Evolutionary conservation across 1,140 invertebrate species (phyloP), one percentile per base, ranked within the genome.

Genomic region (Cotesia chilonis): DNA sequence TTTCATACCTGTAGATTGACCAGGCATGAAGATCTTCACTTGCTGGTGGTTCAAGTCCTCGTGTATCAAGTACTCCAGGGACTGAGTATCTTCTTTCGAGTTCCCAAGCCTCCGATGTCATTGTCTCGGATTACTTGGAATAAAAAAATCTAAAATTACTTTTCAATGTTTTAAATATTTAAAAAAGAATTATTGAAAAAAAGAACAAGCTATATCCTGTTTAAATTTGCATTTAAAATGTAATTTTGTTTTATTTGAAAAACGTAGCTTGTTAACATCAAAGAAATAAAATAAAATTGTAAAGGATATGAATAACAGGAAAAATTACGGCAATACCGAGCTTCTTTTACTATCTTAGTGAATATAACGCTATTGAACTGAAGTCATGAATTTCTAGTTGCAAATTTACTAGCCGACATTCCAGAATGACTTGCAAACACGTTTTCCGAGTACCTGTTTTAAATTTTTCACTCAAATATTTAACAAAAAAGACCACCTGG

Each of bases 21-120:
- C 96, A 98, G 61, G 96, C 96, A 85, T 98, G 96, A 67, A 97
- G 89, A 86, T 98, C 95, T 82, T 97, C 95, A 36, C 94, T 94
- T 1, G 91, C 89, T 52, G 89, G 87, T 72, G 88, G 86, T 75
- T 83, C 88, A 79, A 80, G 83, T 76, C 90, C 90, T 79, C 88
- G 89, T 74, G 88, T 90, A 79, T 90, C 92, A 71, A 91, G 89
- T 85, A 90, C 92, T 77, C 92, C 92, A 5, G 94, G 93, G 82
- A 95, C 93, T 14, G 94, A 94, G 85, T 95, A 95, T 77, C 94
- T 90, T 76, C 94, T 89, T 83, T 95, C 93, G 85, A 91, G 85
- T 81, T 90, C 89, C 83, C 89, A 90, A 75, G 89, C 85, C 78
- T 90, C 89, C 63, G 88, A 89, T 41, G 83, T 80, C 86, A 86